Conservation (phyloP, 1,140 invertebrate species). For the Notospermus geniculatus region DNA sequence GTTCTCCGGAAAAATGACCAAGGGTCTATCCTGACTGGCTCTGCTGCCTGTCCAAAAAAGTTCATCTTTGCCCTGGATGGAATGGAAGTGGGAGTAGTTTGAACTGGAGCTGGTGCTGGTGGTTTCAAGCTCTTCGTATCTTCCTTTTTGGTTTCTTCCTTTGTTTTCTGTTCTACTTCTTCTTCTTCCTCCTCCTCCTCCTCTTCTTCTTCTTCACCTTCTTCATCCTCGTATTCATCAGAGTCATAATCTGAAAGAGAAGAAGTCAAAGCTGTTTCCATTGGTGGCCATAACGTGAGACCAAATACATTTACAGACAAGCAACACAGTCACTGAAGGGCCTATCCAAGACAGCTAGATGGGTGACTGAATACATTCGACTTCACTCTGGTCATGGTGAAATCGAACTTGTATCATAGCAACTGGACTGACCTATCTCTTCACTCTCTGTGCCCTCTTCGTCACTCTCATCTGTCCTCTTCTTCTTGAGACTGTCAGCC, state of each 20-base stretch:
- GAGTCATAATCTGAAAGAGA: not conserved
- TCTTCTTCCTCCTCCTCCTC: slow-evolving; percentile 9
- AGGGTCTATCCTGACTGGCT: slow-evolving; percentile 44
- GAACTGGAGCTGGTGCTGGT: not conserved
- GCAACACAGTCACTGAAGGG: too few relatives aligned
- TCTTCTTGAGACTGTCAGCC: slow-evolving; percentile 22
- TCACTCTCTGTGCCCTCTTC: slow-evolving; percentile 4
- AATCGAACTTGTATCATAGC: too few relatives aligned
- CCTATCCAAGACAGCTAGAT: too few relatives aligned
- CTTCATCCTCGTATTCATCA: slow-evolving; percentile 18
- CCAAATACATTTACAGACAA: too few relatives aligned
- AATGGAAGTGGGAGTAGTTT: slow-evolving; percentile 3
- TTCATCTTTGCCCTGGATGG: slow-evolving; percentile 35
- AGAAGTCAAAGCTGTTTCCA: too few relatives aligned
- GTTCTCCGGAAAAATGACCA: slow-evolving; percentile 43
- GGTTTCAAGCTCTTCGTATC: not conserved
- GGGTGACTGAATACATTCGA: too few relatives aligned
- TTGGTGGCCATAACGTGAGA: too few relatives aligned
- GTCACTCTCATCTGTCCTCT: slow-evolving; percentile 6
- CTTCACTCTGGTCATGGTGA: too few relatives aligned
- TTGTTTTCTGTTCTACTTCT: slow-evolving; percentile 1
- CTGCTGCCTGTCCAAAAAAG: slow-evolving; percentile 45
- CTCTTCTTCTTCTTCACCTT: slow-evolving; percentile 23
- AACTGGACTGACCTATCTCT: not conserved
- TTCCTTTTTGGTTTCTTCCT: not conserved